Evolutionary conservation across 1,140 invertebrate species (phyloP), one percentile per base, ranked within the genome.

Genomic region (Cotesia chilonis): DNA sequence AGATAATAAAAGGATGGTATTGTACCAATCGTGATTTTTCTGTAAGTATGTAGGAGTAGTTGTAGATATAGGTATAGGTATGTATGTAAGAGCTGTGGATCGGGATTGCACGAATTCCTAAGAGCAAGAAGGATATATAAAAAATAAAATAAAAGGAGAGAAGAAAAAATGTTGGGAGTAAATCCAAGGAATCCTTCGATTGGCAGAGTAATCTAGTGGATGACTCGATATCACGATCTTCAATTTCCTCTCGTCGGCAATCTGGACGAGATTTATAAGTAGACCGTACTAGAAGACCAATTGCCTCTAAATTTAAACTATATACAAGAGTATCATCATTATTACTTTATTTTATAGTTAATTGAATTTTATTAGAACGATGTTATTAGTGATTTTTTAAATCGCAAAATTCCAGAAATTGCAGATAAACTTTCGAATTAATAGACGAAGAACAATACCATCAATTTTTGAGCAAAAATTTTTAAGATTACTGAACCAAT

Each of bases 181-280:
- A 68, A 68, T 55, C 28, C 35, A 36, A 37, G 51, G 54, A 68
- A 54, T 68, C 28, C 51, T 68, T 10, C 37, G 5, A 52, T 35
- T 36, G n/a, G 41, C n/a, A n/a, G 28, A 41, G 51, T 36, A 57
- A 68, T 37, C 4, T 41, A 59, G 55, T 72, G 51, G 47, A 72
- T 72, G 38, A 41, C 57, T 68, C 37, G 36, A 72, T 66, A 72
- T 72, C 71, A 67, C 64, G 57, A 72, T 72, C 71, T 72, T 65
- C 71, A 72, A 72, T 72, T 72, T 68, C 71, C 65, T 59, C 71
- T 67, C 28, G 57, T 72, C 59, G 71, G 64, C 71, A 72, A 72
- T 72, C 65, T 67, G 37, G 65, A 55, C 37, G 38, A 68, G 71
- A 72, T 72, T 72, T 72, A 72, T 72, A 54, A 47, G 41, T 47